phyloP scores from a whole-genome alignment of 2,113 vertebrate species.

The Hyperopisus bebe region DNA sequence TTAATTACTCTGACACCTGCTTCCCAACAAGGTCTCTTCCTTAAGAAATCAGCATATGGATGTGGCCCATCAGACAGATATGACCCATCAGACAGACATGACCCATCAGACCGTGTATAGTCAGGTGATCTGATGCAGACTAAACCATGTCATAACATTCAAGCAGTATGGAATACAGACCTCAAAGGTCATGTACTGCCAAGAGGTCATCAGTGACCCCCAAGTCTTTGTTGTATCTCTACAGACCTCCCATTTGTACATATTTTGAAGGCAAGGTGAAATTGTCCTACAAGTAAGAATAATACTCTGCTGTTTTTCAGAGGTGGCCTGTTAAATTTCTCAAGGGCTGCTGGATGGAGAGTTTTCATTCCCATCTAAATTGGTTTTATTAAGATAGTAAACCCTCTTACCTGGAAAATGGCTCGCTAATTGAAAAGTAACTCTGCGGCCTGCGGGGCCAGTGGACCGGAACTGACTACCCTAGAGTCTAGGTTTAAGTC shows the following conservation, averaged over 20 bases:
- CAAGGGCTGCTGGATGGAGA: neutral
- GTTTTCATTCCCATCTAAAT: slow-evolving; percentile 3
- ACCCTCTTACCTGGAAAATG: neutral
- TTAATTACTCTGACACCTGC: neutral
- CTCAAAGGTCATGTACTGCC: neutral
- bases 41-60: neutral
- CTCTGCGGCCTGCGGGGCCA: neutral
- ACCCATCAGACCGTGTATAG: neutral
- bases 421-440: neutral
- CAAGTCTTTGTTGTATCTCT: neutral
- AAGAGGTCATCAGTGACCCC: neutral
- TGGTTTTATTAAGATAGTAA: neutral
- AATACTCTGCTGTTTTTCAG: neutral
- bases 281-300: neutral
- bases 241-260: neutral
- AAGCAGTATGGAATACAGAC: neutral
- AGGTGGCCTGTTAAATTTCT: neutral
- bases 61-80: neutral
- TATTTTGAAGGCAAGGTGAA: neutral
- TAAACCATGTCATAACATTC: neutral
- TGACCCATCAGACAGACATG: too few relatives aligned
- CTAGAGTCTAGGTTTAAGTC: neutral
- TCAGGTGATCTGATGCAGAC: neutral
- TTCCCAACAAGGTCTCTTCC: neutral
- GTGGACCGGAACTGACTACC: neutral